These are phyloP conservation scores for Pollicipes pollicipes DNA, from an alignment of 1,140 invertebrate genomes.

Conservation along the genomic window DNA sequence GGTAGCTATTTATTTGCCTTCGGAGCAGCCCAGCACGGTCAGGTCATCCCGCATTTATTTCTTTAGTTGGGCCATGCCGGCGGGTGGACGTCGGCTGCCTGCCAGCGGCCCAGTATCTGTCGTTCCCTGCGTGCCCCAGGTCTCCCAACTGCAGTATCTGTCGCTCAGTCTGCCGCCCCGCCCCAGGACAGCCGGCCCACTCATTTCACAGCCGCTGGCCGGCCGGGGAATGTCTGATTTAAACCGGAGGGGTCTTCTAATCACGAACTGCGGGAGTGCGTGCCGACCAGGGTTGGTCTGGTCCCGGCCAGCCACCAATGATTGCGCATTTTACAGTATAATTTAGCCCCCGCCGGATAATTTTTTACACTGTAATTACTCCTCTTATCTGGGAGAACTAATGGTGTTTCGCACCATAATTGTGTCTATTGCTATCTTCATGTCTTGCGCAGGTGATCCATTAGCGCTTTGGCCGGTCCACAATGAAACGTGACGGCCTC, in stretches of 20 bases:
- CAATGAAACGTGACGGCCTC: background rate
- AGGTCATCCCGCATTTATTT: background rate
- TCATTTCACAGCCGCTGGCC: no score
- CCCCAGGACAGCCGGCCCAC: no score
- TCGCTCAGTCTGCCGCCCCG: no score
- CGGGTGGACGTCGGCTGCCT: background rate
- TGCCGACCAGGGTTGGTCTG: no score
- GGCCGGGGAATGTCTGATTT: no score
- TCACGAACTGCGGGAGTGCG: no score
- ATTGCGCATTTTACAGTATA: background rate
- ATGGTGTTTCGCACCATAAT: constrained; percentile 1
- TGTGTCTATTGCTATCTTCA: background rate
- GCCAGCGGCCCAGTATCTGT: background rate
- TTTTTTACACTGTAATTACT: constrained; percentile 1
- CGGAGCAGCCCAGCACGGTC: no score
- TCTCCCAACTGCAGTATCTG: no score
- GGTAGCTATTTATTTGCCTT: background rate
- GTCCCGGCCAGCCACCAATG: background rate
- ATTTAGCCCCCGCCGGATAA: background rate
- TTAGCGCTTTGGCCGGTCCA: background rate
- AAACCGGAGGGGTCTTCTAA: no score
- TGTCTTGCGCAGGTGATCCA: background rate
- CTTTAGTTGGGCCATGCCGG: background rate
- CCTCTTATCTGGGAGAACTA: background rate
- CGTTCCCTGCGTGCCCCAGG: background rate